phyloP scores from a whole-genome alignment of 1,140 invertebrate species.

The Uloborus diversus region DNA sequence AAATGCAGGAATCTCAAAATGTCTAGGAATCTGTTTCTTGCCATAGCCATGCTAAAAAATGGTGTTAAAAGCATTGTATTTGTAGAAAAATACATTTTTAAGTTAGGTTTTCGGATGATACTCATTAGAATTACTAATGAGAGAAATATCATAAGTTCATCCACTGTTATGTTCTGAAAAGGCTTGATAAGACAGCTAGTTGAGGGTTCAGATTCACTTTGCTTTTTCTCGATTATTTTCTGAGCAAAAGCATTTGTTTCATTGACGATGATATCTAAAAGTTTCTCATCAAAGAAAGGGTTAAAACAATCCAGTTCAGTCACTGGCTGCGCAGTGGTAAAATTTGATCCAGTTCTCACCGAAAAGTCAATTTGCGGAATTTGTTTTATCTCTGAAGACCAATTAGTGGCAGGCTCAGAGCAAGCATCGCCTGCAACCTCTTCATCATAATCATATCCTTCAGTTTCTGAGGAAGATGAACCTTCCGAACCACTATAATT shows the following conservation, averaged over 20 bases:
- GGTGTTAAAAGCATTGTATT: not conserved
- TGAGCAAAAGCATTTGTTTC: slow-evolving; percentile 1
- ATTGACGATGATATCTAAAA: not conserved
- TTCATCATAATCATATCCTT: not conserved
- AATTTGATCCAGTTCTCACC: not conserved
- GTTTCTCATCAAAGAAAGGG: not conserved
- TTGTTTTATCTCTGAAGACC: not conserved
- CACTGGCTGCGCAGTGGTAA: not conserved
- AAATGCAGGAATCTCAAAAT: not conserved
- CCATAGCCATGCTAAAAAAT: not conserved
- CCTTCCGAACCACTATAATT: not conserved
- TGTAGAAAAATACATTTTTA: slow-evolving; percentile 1
- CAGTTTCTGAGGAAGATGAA: not conserved
- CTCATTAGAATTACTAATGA: not conserved
- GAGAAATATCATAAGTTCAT: not conserved
- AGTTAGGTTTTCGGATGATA: not conserved
- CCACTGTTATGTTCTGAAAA: not conserved
- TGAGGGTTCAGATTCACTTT: not conserved
- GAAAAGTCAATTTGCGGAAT: not conserved
- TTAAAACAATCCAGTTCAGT: not conserved
- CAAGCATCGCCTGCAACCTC: not conserved
- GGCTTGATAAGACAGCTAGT: not conserved
- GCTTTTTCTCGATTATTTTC: not conserved
- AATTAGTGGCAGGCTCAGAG: not conserved
- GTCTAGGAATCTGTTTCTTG: not conserved